These are phyloP conservation scores for Hylaeus anthracinus DNA, from an alignment of 1,140 invertebrate genomes.

Conservation along the genomic window DNA sequence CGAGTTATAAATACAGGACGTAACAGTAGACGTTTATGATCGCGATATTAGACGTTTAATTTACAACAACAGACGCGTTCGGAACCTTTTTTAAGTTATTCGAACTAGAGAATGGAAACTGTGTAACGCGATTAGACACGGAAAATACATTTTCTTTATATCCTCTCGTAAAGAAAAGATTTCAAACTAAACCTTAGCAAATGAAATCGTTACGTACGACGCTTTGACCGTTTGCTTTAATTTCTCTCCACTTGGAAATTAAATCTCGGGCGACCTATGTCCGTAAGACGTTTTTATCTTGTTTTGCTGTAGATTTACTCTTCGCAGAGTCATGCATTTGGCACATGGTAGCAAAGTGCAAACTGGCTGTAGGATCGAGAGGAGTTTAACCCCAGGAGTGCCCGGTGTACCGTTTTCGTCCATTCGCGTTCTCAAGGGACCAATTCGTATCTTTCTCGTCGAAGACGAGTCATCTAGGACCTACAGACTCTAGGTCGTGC, in stretches of 20 bases:
- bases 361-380: too few relatives aligned
- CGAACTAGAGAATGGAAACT: not conserved
- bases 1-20: constrained; percentile 53
- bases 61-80: constrained; percentile 32
- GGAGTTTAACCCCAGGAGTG: not conserved
- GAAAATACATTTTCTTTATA: too few relatives aligned
- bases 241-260: not conserved
- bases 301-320: not conserved
- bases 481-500: not conserved
- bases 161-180: too few relatives aligned
- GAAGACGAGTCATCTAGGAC: not conserved
- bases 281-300: not conserved
- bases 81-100: not conserved
- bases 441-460: not conserved
- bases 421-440: too few relatives aligned
- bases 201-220: too few relatives aligned
- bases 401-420: not conserved
- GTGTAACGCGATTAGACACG: too few relatives aligned
- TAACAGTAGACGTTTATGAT: constrained; percentile 56
- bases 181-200: too few relatives aligned
- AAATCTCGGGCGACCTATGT: not conserved
- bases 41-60: constrained; percentile 47
- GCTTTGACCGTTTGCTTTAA: too few relatives aligned
- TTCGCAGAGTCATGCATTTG: not conserved
- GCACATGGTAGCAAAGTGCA: too few relatives aligned